Evolutionary conservation across 2,113 vertebrate species (phyloP).

Genomic region (Campylomormyrus numenius): DNA sequence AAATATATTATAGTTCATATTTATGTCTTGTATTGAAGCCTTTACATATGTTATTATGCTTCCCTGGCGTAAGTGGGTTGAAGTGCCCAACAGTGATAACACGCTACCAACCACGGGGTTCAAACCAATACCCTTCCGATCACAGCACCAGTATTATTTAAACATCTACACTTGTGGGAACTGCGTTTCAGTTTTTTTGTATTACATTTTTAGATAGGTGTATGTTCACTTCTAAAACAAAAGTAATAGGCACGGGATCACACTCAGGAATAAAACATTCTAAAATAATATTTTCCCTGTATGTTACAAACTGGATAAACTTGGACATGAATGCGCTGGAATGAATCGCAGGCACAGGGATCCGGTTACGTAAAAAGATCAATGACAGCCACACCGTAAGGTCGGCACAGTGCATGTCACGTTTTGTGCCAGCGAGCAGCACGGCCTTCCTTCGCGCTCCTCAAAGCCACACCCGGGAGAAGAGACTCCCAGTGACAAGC

Average conservation of each 20-base stretch:
- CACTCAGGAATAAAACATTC: background rate
- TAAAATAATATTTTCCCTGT: background rate
- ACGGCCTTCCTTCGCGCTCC: background rate
- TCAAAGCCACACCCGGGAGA: slow-evolving; percentile 48
- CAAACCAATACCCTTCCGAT: background rate
- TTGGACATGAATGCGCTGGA: background rate
- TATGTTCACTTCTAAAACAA: background rate
- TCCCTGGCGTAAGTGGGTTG: background rate
- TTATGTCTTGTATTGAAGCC: background rate
- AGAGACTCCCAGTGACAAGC: background rate
- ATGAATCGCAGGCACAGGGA: background rate
- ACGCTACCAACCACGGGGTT: background rate
- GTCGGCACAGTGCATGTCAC: background rate
- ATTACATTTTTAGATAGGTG: background rate
- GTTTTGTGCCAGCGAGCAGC: background rate
- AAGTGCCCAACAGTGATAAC: background rate
- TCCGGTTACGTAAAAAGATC: background rate
- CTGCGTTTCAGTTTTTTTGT: background rate
- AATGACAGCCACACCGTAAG: background rate
- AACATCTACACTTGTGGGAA: background rate
- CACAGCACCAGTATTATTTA: background rate
- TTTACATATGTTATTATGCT: background rate
- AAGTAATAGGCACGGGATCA: background rate
- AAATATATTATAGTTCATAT: background rate
- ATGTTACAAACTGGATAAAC: background rate